Conservation (phyloP, 92 coral and sea anemone genomes). For the Muricea muricata region DNA sequence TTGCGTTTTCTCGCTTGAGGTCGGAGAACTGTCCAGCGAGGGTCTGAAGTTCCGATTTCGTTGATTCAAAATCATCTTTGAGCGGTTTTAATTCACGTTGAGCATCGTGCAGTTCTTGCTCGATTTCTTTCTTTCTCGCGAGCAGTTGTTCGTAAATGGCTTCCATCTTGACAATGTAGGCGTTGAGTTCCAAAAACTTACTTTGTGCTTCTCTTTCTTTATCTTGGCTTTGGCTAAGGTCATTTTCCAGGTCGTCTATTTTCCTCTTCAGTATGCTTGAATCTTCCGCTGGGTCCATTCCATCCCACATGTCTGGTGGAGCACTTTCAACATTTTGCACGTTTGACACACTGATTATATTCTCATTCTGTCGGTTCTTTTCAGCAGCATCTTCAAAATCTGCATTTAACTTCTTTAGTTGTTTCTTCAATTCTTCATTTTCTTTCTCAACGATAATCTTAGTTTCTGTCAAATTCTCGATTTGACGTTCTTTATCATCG, state of each 20-base stretch:
- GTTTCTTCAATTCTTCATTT: conserved; percentile 83
- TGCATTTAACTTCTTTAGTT: conserved; percentile 86
- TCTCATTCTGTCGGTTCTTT: conserved; percentile 83
- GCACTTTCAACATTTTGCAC: conserved; percentile 86
- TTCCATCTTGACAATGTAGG: conserved; percentile 81
- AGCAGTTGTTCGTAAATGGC: conserved; percentile 66
- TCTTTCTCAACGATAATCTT: conserved; percentile 95
- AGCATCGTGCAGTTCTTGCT: conserved; percentile 71
- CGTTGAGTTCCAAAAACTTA: conserved; percentile 75
- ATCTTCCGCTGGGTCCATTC: conserved; percentile 76
- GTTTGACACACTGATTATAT: conserved; percentile 71
- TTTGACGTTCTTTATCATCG: conserved; percentile 86
- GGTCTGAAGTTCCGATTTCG: conserved; percentile 62
- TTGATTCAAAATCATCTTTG: conserved; percentile 71
- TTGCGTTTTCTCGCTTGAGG: conserved; percentile 64
- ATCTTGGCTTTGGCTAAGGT: conserved; percentile 69
- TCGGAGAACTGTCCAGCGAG: conserved; percentile 66
- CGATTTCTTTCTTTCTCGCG: conserved; percentile 68
- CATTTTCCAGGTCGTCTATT: conserved; percentile 78
- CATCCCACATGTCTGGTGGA: conserved; percentile 70
- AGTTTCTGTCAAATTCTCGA: conserved; percentile 79
- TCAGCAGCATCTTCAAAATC: conserved; percentile 88
- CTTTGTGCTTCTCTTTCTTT: conserved; percentile 82
- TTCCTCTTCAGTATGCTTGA: conserved; percentile 74
- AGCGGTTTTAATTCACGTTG: conserved; percentile 70